A percentile compares a stretch with the other conserved stretches of the same genome.
Evolutionary conservation across 1,140 invertebrate genomes (phyloP).

Genomic region (Drosophila nebulosa): DNA sequence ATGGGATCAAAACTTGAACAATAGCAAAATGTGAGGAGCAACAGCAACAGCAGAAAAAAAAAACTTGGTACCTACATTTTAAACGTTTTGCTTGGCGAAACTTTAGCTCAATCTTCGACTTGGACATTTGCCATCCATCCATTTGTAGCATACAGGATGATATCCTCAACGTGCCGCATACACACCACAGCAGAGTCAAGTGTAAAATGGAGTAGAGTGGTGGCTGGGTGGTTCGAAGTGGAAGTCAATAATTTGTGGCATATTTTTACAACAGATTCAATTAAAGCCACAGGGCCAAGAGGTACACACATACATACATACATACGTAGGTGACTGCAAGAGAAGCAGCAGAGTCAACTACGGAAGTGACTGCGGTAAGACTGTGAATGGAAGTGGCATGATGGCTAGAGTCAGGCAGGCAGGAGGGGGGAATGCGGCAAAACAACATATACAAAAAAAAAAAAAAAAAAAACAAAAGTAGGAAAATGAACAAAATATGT

Average conservation of each 20-base stretch:
- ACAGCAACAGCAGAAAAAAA: slow-evolving; percentile 30
- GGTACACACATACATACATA: too few species aligned
- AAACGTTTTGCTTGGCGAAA: slow-evolving; percentile 55
- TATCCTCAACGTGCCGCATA: background rate
- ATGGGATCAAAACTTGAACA: slow-evolving; percentile 61
- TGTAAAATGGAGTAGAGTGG: background rate
- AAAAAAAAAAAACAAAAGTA: background rate
- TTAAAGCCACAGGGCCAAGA: slow-evolving; percentile 18
- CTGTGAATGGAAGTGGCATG: too few species aligned
- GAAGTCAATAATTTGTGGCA: slow-evolving; percentile 45
- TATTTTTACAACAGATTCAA: slow-evolving; percentile 56
- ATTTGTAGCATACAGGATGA: background rate
- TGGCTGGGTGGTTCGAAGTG: slow-evolving; percentile 15
- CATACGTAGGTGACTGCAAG: slow-evolving; percentile 37
- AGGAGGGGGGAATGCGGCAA: too few species aligned
- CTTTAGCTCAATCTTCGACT: slow-evolving; percentile 46
- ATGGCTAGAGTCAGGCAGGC: too few species aligned
- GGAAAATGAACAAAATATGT: background rate
- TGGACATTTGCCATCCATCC: slow-evolving; percentile 12
- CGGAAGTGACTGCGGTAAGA: background rate
- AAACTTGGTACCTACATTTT: slow-evolving; percentile 53
- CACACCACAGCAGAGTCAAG: too few species aligned
- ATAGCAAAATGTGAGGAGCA: slow-evolving; percentile 65
- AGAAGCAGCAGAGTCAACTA: too few species aligned
- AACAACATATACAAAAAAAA: background rate